Evolutionary conservation across 2,113 vertebrate species (phyloP).

Genomic region (Dascyllus trimaculatus): DNA sequence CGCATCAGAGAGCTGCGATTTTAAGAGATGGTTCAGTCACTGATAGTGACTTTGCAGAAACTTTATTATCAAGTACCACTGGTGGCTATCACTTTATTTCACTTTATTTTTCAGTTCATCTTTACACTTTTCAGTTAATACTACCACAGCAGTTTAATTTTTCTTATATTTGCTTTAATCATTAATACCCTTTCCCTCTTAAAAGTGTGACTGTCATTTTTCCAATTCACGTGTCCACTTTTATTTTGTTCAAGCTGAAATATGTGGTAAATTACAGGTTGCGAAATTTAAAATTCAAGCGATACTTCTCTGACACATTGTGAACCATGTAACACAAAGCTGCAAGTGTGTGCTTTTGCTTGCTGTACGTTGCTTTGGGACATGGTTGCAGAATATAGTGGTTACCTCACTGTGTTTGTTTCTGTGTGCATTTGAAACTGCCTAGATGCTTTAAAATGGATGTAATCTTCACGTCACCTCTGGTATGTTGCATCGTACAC

Average conservation of each 20-base stretch:
- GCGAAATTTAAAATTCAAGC: neutral
- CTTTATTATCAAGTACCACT: conserved; percentile 4
- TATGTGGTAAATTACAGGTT: neutral
- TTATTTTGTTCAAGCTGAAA: neutral
- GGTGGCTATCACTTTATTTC: neutral
- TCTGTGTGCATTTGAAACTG: neutral
- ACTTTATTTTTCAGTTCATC: neutral
- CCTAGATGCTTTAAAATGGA: conserved; percentile 5
- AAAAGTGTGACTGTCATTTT: neutral
- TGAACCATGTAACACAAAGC: conserved; percentile 2
- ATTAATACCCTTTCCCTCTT: conserved; percentile 1
- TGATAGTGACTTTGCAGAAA: conserved; percentile 34
- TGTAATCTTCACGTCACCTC: neutral
- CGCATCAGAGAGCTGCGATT: neutral
- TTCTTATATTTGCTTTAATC: neutral
- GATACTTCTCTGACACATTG: neutral
- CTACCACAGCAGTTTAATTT: neutral
- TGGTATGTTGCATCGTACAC: conserved; percentile 4
- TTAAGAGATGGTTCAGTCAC: neutral
- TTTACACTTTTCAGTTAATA: conserved; percentile 11
- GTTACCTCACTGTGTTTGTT: neutral
- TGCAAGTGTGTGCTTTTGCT: neutral
- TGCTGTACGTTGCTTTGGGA: conserved; percentile 10
- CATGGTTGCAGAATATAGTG: neutral
- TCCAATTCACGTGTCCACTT: neutral